A percentile compares a stretch with the other conserved stretches of the same genome.
phyloP scores from a whole-genome alignment of 2,113 vertebrate species.

The Rafetus swinhoei region DNA sequence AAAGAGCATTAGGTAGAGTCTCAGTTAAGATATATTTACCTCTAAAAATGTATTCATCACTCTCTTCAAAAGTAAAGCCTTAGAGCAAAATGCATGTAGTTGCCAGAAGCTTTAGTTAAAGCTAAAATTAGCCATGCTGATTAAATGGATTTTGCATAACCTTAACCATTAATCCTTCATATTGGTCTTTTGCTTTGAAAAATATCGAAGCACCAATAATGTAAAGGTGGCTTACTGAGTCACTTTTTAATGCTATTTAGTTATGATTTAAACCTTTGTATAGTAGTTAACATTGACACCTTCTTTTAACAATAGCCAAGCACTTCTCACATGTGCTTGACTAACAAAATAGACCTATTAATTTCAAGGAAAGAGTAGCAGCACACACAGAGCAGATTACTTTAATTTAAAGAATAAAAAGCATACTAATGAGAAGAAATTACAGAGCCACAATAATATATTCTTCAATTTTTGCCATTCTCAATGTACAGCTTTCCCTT shows the following conservation, averaged over 20 bases:
- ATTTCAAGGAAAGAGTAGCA: constrained; percentile 51
- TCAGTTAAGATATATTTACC: constrained; percentile 72
- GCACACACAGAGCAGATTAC: neutral
- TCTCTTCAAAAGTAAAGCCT: constrained; percentile 67
- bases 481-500: constrained; percentile 17
- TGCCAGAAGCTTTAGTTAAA: constrained; percentile 70
- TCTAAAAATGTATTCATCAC: constrained; percentile 65
- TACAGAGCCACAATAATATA: constrained; percentile 48
- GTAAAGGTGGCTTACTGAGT: constrained; percentile 56
- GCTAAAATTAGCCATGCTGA: constrained; percentile 77
- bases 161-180: constrained; percentile 69
- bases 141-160: constrained; percentile 77
- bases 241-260: constrained; percentile 67
- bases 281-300: constrained; percentile 54
- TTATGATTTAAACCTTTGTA: constrained; percentile 63
- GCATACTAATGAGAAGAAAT: constrained; percentile 51
- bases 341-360: constrained; percentile 59
- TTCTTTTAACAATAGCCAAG: constrained; percentile 44
- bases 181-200: constrained; percentile 66
- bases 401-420: constrained; percentile 49
- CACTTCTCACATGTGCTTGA: constrained; percentile 38
- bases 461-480: constrained; percentile 46
- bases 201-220: constrained; percentile 61
- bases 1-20: constrained; percentile 66
- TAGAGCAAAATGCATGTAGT: constrained; percentile 62